These are phyloP conservation scores for Hydrozoanthus gracilis DNA, from an alignment of 92 coral and sea anemone species.

Conservation along the genomic window DNA sequence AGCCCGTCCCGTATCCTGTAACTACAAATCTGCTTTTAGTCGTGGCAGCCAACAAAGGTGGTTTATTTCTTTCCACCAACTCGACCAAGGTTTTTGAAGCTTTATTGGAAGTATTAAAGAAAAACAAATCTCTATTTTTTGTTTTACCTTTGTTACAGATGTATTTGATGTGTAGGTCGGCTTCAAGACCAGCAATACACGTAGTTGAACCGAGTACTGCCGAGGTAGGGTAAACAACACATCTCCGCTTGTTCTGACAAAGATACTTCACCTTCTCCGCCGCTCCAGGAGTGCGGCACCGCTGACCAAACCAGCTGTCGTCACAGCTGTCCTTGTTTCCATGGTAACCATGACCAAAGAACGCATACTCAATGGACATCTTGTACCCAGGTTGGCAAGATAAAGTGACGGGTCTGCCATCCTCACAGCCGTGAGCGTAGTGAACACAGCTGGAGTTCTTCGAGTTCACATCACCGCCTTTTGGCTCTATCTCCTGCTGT, in stretches of 20 bases:
- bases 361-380: slow-evolving; percentile 18
- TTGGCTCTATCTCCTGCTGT: background rate
- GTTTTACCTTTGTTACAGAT: slow-evolving; percentile 60
- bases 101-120: background rate
- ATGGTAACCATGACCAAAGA: slow-evolving; percentile 51
- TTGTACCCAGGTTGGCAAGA: slow-evolving; percentile 34
- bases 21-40: too few relatives aligned
- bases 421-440: slow-evolving; percentile 47
- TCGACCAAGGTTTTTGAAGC: background rate
- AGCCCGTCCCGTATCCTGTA: too few relatives aligned
- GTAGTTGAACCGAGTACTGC: slow-evolving; percentile 64
- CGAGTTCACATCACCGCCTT: background rate
- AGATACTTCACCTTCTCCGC: slow-evolving; percentile 51
- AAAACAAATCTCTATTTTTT: background rate
- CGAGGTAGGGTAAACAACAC: slow-evolving; percentile 57
- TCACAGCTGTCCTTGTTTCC: slow-evolving; percentile 64
- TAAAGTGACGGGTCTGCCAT: slow-evolving; percentile 5
- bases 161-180: slow-evolving; percentile 62
- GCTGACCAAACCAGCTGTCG: slow-evolving; percentile 54
- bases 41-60: too few relatives aligned
- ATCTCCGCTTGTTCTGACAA: slow-evolving; percentile 58
- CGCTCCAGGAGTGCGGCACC: slow-evolving; percentile 50
- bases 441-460: background rate
- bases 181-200: slow-evolving; percentile 65
- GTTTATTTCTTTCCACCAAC: background rate